phyloP scores from a whole-genome alignment of 2,888 invertebrate species.

The Dynastes grantii region DNA sequence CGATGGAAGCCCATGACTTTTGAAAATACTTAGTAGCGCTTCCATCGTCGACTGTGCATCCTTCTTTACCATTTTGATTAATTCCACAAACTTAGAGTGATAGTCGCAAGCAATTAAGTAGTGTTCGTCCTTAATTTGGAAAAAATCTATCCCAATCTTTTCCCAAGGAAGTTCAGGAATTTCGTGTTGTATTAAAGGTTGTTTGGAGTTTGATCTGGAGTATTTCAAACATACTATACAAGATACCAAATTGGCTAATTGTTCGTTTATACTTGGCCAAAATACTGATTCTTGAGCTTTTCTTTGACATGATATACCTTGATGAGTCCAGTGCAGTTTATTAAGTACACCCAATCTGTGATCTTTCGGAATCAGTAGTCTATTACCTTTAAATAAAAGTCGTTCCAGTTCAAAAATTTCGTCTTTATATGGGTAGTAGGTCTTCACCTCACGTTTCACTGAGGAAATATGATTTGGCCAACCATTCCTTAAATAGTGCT shows the following conservation, averaged over 20 bases:
- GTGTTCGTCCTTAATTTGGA: not conserved
- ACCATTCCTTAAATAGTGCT: too few species aligned
- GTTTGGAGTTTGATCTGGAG: not conserved
- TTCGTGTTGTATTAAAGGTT: not conserved
- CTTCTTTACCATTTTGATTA: conserved; percentile 3
- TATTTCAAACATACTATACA: not conserved
- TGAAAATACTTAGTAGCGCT: not conserved
- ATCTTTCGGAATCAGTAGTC: too few species aligned
- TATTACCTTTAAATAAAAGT: too few species aligned
- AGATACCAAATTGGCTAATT: not conserved
- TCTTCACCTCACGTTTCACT: too few species aligned
- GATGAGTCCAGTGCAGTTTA: too few species aligned
- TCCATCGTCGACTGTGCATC: not conserved
- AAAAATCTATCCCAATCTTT: not conserved
- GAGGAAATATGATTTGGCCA: too few species aligned
- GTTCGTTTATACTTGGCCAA: not conserved
- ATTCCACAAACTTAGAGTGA: conserved; percentile 18
- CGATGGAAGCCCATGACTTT: not conserved
- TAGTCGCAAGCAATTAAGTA: not conserved
- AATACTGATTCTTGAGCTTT: not conserved
- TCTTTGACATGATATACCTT: too few species aligned
- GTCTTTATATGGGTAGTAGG: too few species aligned
- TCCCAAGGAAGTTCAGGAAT: conserved; percentile 2
- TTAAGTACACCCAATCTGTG: too few species aligned
- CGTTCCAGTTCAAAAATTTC: too few species aligned